These are phyloP conservation scores for Rhinichthys osculus DNA, from an alignment of 2,797 vertebrate genomes.

Conservation along the genomic window DNA sequence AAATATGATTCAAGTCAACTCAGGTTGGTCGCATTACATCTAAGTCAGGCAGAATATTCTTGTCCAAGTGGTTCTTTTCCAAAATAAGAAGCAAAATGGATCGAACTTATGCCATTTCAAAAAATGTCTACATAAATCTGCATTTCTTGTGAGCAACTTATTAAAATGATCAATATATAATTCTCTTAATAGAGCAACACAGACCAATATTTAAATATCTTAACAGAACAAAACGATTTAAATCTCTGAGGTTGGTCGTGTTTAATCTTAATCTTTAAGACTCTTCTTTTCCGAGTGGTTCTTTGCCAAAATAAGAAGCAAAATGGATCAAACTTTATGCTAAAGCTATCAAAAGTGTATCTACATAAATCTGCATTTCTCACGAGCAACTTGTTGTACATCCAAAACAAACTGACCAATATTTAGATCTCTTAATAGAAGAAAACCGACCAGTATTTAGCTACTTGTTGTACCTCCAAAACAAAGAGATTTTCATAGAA, in stretches of 20 bases:
- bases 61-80: no score
- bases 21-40: background rate
- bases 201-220: no score
- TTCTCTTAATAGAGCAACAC: no score
- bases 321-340: background rate
- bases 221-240: no score
- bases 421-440: background rate
- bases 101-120: no score
- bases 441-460: no score
- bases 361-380: background rate
- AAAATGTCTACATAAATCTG: no score
- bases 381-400: background rate
- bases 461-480: background rate
- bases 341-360: background rate
- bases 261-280: background rate
- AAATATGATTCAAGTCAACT: background rate
- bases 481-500: constrained; percentile 10
- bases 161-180: no score
- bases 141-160: no score
- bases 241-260: background rate
- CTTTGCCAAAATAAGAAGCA: background rate
- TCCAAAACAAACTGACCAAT: constrained; percentile 11
- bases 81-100: no score
- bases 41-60: no score
- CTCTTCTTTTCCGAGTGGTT: background rate